These are phyloP conservation scores for Tetramorium bicarinatum DNA, from an alignment of 2,888 invertebrate species.

Conservation along the genomic window DNA sequence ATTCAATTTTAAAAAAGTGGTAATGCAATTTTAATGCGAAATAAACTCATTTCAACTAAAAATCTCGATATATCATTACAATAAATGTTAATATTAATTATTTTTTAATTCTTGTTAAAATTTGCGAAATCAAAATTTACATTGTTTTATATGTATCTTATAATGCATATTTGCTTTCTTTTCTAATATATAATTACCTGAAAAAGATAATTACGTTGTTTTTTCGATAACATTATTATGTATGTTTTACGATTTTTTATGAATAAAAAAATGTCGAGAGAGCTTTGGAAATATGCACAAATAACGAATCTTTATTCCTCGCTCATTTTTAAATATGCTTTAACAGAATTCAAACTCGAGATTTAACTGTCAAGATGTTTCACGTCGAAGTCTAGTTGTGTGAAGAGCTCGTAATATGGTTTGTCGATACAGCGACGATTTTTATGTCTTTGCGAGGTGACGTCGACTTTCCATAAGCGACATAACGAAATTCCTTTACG, in stretches of 20 bases:
- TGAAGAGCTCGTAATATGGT: not conserved
- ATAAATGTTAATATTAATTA: not conserved
- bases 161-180: not conserved
- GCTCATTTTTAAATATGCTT: not conserved
- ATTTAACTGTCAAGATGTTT: slow-evolving; percentile 3
- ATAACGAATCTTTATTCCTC: not conserved
- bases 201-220: not conserved
- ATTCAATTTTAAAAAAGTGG: not conserved
- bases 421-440: not conserved
- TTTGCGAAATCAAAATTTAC: not conserved
- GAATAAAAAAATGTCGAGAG: not conserved
- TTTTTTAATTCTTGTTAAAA: not conserved
- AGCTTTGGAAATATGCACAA: not conserved
- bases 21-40: not conserved
- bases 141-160: not conserved
- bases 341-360: not conserved
- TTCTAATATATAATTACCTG: not conserved
- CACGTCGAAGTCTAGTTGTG: not conserved
- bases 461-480: slow-evolving; percentile 34
- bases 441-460: slow-evolving; percentile 27
- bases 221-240: not conserved
- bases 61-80: not conserved
- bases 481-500: slow-evolving; percentile 45
- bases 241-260: not conserved
- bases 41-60: not conserved